Percentiles rank a stretch among this genome's conserved stretches.
Evolutionary conservation across 2,888 invertebrate species (phyloP).

Genomic region (Alcis repandata): DNA sequence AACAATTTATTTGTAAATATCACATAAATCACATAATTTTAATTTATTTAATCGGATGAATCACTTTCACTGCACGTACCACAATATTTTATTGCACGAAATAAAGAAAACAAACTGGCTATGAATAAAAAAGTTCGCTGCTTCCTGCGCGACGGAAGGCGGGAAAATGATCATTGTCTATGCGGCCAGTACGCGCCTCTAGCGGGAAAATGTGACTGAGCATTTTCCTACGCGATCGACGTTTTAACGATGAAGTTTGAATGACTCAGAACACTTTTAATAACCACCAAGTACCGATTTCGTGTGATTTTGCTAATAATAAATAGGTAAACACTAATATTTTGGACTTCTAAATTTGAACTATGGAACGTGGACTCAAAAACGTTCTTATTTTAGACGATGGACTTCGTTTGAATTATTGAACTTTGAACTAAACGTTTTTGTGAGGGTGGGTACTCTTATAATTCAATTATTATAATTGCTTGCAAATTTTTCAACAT

Average conservation of each 20-base stretch:
- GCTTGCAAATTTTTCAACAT: too few relatives aligned
- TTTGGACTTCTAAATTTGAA: neutral
- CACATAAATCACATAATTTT: slow-evolving; percentile 16
- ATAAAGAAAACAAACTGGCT: slow-evolving; percentile 15
- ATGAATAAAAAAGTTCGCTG: slow-evolving; percentile 24
- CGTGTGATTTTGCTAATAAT: neutral
- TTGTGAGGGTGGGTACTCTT: too few relatives aligned
- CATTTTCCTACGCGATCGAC: slow-evolving; percentile 4
- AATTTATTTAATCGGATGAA: slow-evolving; percentile 9
- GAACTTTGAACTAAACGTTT: too few relatives aligned
- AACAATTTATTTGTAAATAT: neutral
- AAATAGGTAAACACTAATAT: neutral
- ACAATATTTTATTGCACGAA: slow-evolving; percentile 11
- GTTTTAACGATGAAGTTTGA: slow-evolving; percentile 16
- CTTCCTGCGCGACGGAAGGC: slow-evolving; percentile 14
- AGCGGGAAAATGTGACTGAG: slow-evolving; percentile 33
- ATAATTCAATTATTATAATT: too few relatives aligned
- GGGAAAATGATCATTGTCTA: slow-evolving; percentile 27
- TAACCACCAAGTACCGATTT: neutral
- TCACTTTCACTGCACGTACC: slow-evolving; percentile 22
- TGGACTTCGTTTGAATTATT: too few relatives aligned
- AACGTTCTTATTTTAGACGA: neutral
- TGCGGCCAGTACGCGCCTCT: slow-evolving; percentile 23
- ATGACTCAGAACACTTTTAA: neutral
- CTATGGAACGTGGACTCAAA: neutral